Evolutionary conservation across 2,797 vertebrate genomes (phyloP).

Genomic region (Pangasius macronema): DNA sequence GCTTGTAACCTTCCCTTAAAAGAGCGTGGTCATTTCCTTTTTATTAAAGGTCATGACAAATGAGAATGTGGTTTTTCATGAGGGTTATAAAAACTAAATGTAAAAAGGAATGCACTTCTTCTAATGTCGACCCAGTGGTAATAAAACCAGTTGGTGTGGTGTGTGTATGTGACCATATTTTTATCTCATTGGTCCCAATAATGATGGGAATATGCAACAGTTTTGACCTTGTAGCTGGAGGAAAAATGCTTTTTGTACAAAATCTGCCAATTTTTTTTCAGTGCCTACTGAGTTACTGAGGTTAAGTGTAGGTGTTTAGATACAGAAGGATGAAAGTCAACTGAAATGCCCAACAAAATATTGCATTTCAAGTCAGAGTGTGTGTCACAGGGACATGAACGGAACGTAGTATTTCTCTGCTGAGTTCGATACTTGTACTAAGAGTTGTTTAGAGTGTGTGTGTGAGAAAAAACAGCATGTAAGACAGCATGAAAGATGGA

Average conservation of each 20-base stretch:
- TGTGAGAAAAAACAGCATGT: not conserved
- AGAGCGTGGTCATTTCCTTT: not conserved
- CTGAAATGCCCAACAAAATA: not conserved
- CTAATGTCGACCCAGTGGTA: not conserved
- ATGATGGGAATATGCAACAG: not conserved
- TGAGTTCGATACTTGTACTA: not conserved
- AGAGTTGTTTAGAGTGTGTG: not conserved
- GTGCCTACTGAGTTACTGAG: not conserved
- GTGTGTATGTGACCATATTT: not conserved
- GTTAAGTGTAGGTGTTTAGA: no score
- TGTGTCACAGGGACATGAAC: not conserved
- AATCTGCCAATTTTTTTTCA: not conserved
- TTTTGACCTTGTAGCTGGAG: not conserved
- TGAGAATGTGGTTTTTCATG: not conserved
- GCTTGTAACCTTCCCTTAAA: not conserved
- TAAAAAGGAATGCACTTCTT: not conserved
- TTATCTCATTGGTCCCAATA: not conserved
- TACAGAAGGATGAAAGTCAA: not conserved
- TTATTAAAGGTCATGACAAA: not conserved
- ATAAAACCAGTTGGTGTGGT: not conserved
- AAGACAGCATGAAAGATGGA: constrained; percentile 9
- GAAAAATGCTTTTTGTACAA: not conserved
- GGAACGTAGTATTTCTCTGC: not conserved
- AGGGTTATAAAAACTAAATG: not conserved
- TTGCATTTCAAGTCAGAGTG: not conserved